These are phyloP conservation scores for Catocala nupta DNA, from an alignment of 2,888 invertebrate genomes.

Conservation along the genomic window DNA sequence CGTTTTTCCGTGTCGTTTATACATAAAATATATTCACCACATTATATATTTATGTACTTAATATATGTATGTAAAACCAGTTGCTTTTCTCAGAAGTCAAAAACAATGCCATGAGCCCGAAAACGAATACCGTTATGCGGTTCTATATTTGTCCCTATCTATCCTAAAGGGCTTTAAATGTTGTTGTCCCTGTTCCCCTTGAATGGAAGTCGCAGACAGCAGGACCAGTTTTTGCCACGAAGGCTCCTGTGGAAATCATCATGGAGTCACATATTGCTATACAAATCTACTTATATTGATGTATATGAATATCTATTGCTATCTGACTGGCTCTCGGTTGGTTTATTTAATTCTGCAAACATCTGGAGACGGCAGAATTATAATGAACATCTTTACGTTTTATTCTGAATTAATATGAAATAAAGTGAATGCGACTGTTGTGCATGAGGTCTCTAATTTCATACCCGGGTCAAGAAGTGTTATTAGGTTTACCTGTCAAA, in stretches of 20 bases:
- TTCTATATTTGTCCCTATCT: slow-evolving; percentile 63
- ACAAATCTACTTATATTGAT: slow-evolving; percentile 30
- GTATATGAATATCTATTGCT: slow-evolving; percentile 13
- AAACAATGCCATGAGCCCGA: slow-evolving; percentile 52
- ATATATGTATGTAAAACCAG: slow-evolving; percentile 36
- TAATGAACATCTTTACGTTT: neutral
- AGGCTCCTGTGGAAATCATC: slow-evolving; percentile 53
- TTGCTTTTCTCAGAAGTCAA: slow-evolving; percentile 50
- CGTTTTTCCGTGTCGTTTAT: slow-evolving; percentile 9
- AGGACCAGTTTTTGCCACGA: slow-evolving; percentile 80
- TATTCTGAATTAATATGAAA: too few species aligned
- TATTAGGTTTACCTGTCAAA: too few species aligned
- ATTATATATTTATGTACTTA: slow-evolving; percentile 15
- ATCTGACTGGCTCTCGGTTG: slow-evolving; percentile 16
- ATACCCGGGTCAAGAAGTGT: too few species aligned
- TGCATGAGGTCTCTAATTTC: too few species aligned
- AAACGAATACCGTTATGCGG: slow-evolving; percentile 77
- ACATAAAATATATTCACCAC: neutral
- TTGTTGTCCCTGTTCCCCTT: slow-evolving; percentile 70
- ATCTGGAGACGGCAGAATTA: neutral
- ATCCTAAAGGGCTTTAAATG: slow-evolving; percentile 36
- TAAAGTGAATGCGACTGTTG: too few species aligned
- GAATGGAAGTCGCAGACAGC: slow-evolving; percentile 79
- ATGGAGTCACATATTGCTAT: slow-evolving; percentile 52
- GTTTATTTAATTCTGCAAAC: slow-evolving; percentile 5